Percentiles rank a stretch among this genome's conserved stretches.
These are phyloP conservation scores for Drosophila mimica DNA, from an alignment of 2,888 invertebrate species.

Conservation along the genomic window DNA sequence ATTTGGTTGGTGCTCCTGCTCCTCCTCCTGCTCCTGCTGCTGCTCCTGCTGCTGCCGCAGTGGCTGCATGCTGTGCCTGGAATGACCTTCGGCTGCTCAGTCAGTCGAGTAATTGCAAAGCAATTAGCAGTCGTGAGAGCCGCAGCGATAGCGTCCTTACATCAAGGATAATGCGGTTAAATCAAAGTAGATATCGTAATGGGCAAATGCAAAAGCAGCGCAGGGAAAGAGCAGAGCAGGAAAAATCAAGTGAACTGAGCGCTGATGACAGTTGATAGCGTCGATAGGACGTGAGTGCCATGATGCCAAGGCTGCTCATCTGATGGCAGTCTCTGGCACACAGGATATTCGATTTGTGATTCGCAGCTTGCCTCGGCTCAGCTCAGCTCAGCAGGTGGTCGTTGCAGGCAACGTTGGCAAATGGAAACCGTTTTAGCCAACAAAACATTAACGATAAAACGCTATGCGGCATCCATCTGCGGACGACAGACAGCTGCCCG, in stretches of 20 bases:
- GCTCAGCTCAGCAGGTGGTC: constrained; percentile 44
- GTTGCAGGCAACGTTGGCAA: background rate
- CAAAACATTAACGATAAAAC: background rate
- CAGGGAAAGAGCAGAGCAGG: constrained; percentile 1
- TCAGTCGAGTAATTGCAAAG: constrained; percentile 47
- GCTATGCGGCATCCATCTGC: background rate
- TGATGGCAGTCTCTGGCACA: constrained; percentile 36
- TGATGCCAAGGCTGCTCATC: constrained; percentile 48
- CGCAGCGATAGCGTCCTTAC: constrained; percentile 15
- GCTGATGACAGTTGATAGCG: constrained; percentile 28
- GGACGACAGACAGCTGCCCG: background rate
- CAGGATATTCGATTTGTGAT: constrained; percentile 51
- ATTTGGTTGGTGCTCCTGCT: constrained; percentile 1
- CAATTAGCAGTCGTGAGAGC: constrained; percentile 29
- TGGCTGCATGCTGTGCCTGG: background rate
- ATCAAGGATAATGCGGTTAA: constrained; percentile 58
- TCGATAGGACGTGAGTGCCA: constrained; percentile 24
- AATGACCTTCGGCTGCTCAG: constrained; percentile 34
- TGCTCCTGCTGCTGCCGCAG: background rate
- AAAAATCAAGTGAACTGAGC: constrained; percentile 58
- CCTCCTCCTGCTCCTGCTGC: too few species aligned
- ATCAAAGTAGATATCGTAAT: constrained; percentile 40
- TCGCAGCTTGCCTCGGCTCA: too few species aligned
- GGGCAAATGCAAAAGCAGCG: constrained; percentile 1
- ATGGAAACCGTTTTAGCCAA: background rate